Evolutionary conservation across 2,888 invertebrate species (phyloP).

Genomic region (Epiperipatus broadwayi): DNA sequence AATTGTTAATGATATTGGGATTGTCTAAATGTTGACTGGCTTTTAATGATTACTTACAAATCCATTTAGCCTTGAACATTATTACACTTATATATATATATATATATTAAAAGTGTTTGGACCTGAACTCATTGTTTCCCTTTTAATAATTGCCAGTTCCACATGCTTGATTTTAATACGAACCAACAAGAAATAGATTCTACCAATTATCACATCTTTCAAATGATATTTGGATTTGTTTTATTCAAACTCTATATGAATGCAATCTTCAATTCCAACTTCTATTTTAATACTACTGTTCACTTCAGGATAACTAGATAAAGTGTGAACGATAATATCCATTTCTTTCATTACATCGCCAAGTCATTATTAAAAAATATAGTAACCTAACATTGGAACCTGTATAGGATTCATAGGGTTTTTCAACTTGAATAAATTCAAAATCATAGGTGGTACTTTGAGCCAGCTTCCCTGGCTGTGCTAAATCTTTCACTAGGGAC

Average conservation of each 20-base stretch:
- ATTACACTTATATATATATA: no score
- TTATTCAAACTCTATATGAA: slow-evolving; percentile 99
- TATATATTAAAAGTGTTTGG: no score
- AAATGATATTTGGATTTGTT: slow-evolving; percentile 99
- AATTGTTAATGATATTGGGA: no score
- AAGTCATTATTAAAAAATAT: slow-evolving; percentile 44
- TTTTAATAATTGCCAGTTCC: slow-evolving; percentile 98
- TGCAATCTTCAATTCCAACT: slow-evolving; percentile 97
- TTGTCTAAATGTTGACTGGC: no score
- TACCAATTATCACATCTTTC: slow-evolving; percentile 97
- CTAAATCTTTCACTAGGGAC: slow-evolving; percentile 82
- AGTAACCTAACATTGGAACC: slow-evolving; percentile 80
- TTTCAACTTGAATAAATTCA: slow-evolving; percentile 95
- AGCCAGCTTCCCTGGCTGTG: slow-evolving; percentile 83
- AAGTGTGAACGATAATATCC: slow-evolving; percentile 89
- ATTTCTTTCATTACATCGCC: slow-evolving; percentile 87
- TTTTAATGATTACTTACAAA: no score
- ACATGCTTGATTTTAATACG: slow-evolving; percentile 99
- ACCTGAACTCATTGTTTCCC: slow-evolving; percentile 83
- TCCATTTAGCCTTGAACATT: no score
- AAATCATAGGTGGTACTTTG: slow-evolving; percentile 87
- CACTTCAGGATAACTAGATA: slow-evolving; percentile 93
- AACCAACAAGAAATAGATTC: slow-evolving; percentile 96
- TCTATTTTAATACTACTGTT: slow-evolving; percentile 99
- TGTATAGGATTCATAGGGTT: slow-evolving; percentile 95